Evolutionary conservation across 2,888 invertebrate species (phyloP).

Genomic region (Dryadula phaetusa): DNA sequence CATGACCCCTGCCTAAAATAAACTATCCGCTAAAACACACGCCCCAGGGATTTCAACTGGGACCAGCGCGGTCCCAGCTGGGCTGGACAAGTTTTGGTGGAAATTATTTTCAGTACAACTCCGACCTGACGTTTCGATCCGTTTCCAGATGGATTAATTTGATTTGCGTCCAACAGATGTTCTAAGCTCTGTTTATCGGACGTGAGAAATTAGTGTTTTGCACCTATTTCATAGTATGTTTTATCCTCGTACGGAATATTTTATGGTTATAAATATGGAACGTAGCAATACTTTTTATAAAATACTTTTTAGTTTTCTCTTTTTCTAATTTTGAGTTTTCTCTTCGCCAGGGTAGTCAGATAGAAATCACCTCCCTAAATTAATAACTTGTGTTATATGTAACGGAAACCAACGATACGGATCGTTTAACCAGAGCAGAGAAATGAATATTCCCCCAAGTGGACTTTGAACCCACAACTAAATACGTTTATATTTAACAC

Average conservation of each 20-base stretch:
- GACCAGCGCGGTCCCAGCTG: constrained; percentile 49
- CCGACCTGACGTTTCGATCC: constrained; percentile 81
- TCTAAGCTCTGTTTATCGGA: constrained; percentile 55
- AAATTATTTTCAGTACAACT: constrained; percentile 80
- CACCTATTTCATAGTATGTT: constrained; percentile 31
- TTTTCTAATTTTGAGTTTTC: too few relatives aligned
- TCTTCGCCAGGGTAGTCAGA: too few relatives aligned
- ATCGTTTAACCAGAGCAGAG: too few relatives aligned
- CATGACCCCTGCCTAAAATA: constrained; percentile 49
- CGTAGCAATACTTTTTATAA: too few relatives aligned
- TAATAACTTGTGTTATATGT: too few relatives aligned
- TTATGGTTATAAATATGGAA: not conserved
- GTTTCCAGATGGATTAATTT: constrained; percentile 83
- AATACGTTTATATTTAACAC: too few relatives aligned
- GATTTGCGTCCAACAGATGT: constrained; percentile 80
- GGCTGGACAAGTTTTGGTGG: constrained; percentile 58
- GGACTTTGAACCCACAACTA: too few relatives aligned
- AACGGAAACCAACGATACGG: too few relatives aligned
- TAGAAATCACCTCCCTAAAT: too few relatives aligned
- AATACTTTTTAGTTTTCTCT: too few relatives aligned
- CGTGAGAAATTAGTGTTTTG: constrained; percentile 51
- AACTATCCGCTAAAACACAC: constrained; percentile 16
- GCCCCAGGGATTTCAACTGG: constrained; percentile 33
- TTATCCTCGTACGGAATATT: constrained; percentile 13
- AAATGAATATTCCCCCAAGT: too few relatives aligned